Percentiles rank a stretch among this genome's conserved stretches.
Evolutionary conservation across 2,888 invertebrate genomes (phyloP).

Genomic region (Opisthograptis luteolata): DNA sequence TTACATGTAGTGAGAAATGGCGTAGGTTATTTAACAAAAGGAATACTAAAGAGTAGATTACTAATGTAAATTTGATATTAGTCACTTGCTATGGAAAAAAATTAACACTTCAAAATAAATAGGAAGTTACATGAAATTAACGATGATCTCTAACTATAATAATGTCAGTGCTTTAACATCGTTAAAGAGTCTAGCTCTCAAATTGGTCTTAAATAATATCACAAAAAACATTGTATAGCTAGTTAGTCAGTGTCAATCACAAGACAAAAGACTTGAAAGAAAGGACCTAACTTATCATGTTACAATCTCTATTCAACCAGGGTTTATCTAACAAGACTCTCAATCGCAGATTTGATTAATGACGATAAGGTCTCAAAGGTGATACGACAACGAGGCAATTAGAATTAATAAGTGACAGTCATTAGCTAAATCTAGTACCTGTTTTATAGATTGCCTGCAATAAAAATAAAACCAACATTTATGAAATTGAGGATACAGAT

Average conservation of each 20-base stretch:
- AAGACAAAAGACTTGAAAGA: conserved; percentile 23
- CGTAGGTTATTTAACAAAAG: no score
- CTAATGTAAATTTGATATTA: no score
- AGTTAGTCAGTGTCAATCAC: conserved; percentile 14
- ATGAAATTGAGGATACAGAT: conserved; percentile 19
- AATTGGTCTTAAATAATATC: conserved; percentile 4
- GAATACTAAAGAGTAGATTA: no score
- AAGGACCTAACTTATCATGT: conserved; percentile 24
- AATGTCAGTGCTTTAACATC: neutral
- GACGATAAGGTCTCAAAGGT: conserved; percentile 33
- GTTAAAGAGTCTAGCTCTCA: neutral
- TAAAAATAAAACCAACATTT: conserved; percentile 12
- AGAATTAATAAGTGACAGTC: conserved; percentile 29
- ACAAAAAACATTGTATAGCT: conserved; percentile 13
- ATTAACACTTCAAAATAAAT: no score
- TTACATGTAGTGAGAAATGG: no score
- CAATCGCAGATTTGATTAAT: conserved; percentile 35
- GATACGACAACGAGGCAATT: conserved; percentile 32
- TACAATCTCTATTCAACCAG: conserved; percentile 27
- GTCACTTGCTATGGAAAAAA: no score
- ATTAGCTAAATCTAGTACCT: conserved; percentile 18
- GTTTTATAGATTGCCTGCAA: neutral
- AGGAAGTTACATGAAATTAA: no score
- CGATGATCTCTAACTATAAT: neutral
- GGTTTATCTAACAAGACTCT: conserved; percentile 33